Percentiles rank a stretch among this genome's conserved stretches.
Evolutionary conservation across 2,888 invertebrate species (phyloP).

Genomic region (Polyploca ridens): DNA sequence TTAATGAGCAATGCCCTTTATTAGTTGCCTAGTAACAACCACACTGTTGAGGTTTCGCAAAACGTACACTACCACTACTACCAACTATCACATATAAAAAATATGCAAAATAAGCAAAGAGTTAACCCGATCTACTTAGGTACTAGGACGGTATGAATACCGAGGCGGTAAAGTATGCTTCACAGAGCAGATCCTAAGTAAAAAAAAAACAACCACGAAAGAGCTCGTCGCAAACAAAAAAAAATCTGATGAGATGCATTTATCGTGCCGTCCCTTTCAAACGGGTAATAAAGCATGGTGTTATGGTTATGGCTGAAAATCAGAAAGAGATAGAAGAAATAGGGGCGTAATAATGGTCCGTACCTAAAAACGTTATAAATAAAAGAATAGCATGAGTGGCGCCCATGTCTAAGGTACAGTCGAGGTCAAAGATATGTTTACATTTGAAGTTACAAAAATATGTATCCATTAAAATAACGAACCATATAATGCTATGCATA

Average conservation of each 20-base stretch:
- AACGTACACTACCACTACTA: not conserved
- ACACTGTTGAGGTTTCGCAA: not conserved
- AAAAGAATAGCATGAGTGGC: not conserved
- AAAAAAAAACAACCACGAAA: conserved; percentile 19
- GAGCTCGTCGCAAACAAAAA: conserved; percentile 27
- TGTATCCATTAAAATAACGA: no score
- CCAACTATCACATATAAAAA: not conserved
- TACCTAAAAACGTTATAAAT: not conserved
- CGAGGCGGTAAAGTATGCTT: conserved; percentile 22
- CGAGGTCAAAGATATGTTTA: no score
- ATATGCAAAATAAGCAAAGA: conserved; percentile 47
- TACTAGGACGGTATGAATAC: conserved; percentile 59
- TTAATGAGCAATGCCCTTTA: no score
- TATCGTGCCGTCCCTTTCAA: conserved; percentile 37
- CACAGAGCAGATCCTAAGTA: conserved; percentile 15
- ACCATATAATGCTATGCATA: no score
- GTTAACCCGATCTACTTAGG: conserved; percentile 56
- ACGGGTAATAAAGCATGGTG: conserved; percentile 11
- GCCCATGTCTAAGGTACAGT: no score
- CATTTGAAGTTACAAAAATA: no score
- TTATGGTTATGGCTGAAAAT: not conserved
- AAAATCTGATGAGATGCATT: conserved; percentile 28
- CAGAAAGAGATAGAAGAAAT: conserved; percentile 1
- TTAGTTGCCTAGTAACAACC: no score
- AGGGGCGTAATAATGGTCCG: not conserved